These are phyloP conservation scores for Moxostoma hubbsi DNA, from an alignment of 2,797 vertebrate species.

Conservation along the genomic window DNA sequence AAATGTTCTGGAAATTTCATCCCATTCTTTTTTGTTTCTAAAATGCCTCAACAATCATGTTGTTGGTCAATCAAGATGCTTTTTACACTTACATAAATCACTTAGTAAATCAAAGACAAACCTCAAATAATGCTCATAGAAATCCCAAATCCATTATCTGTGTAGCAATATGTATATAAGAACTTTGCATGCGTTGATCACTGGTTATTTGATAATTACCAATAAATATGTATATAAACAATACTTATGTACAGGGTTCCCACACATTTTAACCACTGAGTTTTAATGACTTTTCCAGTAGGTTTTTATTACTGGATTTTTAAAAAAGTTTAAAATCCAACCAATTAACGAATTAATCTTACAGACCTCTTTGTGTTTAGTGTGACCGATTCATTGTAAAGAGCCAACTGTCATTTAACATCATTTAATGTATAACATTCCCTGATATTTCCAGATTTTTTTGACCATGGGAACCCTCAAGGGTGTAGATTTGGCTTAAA, in stretches of 20 bases:
- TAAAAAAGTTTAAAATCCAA: no score
- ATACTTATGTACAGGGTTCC: slow-evolving; percentile 9
- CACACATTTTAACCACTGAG: no score
- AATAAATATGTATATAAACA: slow-evolving; percentile 25
- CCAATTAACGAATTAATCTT: no score
- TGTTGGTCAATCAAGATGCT: slow-evolving; percentile 23
- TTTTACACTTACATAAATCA: not conserved
- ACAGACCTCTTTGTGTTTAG: no score
- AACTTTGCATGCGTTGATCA: slow-evolving; percentile 7
- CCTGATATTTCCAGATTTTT: no score
- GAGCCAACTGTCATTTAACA: no score
- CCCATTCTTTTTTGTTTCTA: slow-evolving; percentile 7
- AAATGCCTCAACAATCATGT: not conserved
- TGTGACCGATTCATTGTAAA: no score
- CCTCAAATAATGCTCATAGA: slow-evolving; percentile 5
- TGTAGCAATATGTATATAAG: slow-evolving; percentile 4
- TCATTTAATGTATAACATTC: no score
- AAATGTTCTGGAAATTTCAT: slow-evolving; percentile 7
- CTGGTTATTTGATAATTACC: not conserved
- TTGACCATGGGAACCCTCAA: no score
- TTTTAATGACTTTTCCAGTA: no score
- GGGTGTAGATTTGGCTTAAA: no score
- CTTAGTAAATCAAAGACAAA: not conserved
- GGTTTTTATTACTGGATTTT: no score
- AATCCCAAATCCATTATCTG: not conserved